Conservation (phyloP, 1,140 invertebrate species). For the Drosophila parabipectinata region DNA sequence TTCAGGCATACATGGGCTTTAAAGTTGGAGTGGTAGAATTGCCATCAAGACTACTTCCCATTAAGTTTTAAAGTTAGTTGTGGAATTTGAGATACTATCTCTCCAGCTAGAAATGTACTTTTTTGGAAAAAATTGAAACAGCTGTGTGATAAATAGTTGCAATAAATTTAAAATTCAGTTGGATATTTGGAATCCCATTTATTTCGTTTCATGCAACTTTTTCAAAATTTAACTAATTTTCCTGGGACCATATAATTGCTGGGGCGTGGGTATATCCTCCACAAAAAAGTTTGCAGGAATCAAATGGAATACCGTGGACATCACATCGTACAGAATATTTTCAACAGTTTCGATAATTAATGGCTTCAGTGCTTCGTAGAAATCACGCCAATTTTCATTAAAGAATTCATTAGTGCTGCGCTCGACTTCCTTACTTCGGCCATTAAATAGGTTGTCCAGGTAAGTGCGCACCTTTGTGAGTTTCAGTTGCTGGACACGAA, state of each 20-base stretch:
- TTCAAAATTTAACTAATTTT: conserved; percentile 73
- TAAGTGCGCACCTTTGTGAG: conserved; percentile 63
- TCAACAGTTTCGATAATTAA: conserved; percentile 87
- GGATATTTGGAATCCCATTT: too few species aligned
- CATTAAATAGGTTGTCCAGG: conserved; percentile 74
- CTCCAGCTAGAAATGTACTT: too few species aligned
- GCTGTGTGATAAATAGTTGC: too few species aligned
- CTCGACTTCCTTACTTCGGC: conserved; percentile 84
- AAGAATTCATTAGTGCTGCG: conserved; percentile 88
- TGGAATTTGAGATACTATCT: too few species aligned
- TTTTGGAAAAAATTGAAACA: too few species aligned
- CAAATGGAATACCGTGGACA: conserved; percentile 87
- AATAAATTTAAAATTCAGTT: too few species aligned
- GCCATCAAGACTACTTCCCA: too few species aligned
- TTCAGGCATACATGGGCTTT: too few species aligned
- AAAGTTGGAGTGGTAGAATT: too few species aligned
- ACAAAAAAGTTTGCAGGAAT: conserved; percentile 85
- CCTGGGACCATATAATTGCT: conserved; percentile 84
- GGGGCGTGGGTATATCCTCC: conserved; percentile 73
- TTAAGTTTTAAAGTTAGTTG: too few species aligned
- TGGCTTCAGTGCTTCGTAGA: conserved; percentile 87
- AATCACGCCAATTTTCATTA: conserved; percentile 88
- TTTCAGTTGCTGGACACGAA: conserved; percentile 86
- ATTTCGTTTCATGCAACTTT: background rate
- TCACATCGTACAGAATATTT: conserved; percentile 86